phyloP scores from a whole-genome alignment of 2,888 invertebrate species.

The Halictus quadricinctus region DNA sequence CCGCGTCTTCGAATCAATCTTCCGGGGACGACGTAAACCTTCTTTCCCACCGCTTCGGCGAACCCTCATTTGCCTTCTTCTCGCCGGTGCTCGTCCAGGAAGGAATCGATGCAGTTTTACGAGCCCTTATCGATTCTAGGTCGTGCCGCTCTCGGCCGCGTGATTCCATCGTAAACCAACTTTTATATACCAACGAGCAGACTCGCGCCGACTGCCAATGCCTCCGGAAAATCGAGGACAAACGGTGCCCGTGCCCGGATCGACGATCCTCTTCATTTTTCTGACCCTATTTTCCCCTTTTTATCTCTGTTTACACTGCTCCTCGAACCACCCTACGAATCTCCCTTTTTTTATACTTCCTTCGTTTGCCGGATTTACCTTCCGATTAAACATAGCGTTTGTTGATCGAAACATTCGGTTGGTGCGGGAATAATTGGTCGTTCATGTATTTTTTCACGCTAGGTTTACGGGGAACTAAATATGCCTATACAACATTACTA shows the following conservation, averaged over 20 bases:
- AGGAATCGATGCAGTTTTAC: conserved; percentile 59
- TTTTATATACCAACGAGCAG: conserved; percentile 50
- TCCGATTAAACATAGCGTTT: neutral
- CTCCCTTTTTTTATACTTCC: neutral
- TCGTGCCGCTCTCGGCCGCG: conserved; percentile 41
- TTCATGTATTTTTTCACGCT: too few relatives aligned
- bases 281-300: conserved; percentile 1
- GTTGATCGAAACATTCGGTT: neutral
- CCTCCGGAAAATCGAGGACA: conserved; percentile 63
- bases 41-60: conserved; percentile 4
- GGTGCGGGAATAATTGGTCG: neutral
- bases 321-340: neutral
- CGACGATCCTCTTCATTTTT: conserved; percentile 9
- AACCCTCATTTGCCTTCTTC: conserved; percentile 52
- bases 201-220: conserved; percentile 26
- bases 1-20: conserved; percentile 46
- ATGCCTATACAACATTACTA: too few relatives aligned
- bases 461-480: too few relatives aligned
- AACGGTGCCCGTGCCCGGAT: conserved; percentile 34
- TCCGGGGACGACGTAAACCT: conserved; percentile 15
- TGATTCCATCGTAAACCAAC: conserved; percentile 67
- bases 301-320: neutral
- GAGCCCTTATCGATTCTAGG: conserved; percentile 58
- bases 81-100: conserved; percentile 23
- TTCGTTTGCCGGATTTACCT: neutral